phyloP scores from a whole-genome alignment of 2,888 invertebrate species.

The Rosalia funebris region DNA sequence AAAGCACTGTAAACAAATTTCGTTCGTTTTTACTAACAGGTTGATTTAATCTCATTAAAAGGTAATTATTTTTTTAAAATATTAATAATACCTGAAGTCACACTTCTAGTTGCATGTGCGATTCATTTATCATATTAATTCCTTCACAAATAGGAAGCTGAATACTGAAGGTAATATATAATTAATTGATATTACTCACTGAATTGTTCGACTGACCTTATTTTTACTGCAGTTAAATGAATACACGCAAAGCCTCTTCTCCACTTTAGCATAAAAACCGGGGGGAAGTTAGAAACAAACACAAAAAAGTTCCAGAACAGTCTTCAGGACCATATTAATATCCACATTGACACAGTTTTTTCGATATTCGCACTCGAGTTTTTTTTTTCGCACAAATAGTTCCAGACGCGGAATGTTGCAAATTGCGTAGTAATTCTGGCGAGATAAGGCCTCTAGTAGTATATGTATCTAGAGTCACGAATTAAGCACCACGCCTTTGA shows the following conservation, averaged over 20 bases:
- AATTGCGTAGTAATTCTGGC: conserved; percentile 26
- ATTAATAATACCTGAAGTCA: not conserved
- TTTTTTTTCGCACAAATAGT: conserved; percentile 13
- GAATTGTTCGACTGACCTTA: conserved; percentile 32
- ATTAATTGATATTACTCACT: conserved; percentile 25
- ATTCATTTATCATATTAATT: conserved; percentile 10
- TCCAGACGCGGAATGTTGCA: conserved; percentile 19
- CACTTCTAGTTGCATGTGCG: conserved; percentile 9
- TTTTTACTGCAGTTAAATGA: conserved; percentile 27
- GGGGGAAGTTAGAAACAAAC: conserved; percentile 16
- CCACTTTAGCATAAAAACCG: not conserved
- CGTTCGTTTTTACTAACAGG: too few species aligned
- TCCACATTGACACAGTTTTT: conserved; percentile 29
- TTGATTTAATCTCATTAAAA: too few species aligned
- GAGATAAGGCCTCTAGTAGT: conserved; percentile 29
- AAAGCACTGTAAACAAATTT: too few species aligned
- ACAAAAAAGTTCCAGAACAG: conserved; percentile 18
- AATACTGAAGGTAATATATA: conserved; percentile 18
- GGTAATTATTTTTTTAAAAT: too few species aligned
- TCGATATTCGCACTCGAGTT: conserved; percentile 15
- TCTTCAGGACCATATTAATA: conserved; percentile 16
- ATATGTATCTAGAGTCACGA: conserved; percentile 31
- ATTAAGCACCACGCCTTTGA: conserved; percentile 39
- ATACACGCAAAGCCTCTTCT: conserved; percentile 10
- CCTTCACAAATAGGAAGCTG: conserved; percentile 21